These are phyloP conservation scores for Ditylenchus weischeri DNA, from an alignment of 2,888 invertebrate genomes.

Conservation along the genomic window DNA sequence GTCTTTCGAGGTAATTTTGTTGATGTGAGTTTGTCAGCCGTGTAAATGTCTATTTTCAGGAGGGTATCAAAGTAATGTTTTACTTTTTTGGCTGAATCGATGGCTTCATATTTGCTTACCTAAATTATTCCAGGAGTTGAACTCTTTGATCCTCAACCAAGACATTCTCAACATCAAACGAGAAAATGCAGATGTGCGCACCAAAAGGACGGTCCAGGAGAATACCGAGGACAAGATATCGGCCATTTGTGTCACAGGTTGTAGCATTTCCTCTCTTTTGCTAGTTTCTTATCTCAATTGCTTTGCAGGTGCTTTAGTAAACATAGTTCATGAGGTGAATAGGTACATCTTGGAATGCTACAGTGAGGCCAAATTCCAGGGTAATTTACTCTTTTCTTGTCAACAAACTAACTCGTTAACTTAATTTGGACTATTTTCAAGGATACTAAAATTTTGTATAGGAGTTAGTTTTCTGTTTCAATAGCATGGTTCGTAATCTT, in stretches of 20 bases:
- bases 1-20: slow-evolving; percentile 35
- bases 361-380: neutral
- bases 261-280: neutral
- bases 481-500: too few relatives aligned
- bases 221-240: slow-evolving; percentile 38
- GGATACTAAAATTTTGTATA: too few relatives aligned
- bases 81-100: too few relatives aligned
- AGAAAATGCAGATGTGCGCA: slow-evolving; percentile 19
- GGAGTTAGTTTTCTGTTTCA: too few relatives aligned
- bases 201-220: slow-evolving; percentile 29
- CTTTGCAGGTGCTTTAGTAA: slow-evolving; percentile 28
- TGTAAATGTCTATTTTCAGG: slow-evolving; percentile 21
- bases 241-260: slow-evolving; percentile 35
- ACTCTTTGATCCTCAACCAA: slow-evolving; percentile 31
- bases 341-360: slow-evolving; percentile 23
- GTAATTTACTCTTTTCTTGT: neutral
- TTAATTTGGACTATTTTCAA: too few relatives aligned
- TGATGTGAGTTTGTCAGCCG: neutral
- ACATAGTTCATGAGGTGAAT: slow-evolving; percentile 34
- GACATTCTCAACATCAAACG: slow-evolving; percentile 30
- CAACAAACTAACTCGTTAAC: too few relatives aligned
- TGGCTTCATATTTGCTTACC: too few relatives aligned
- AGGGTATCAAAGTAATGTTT: slow-evolving; percentile 21
- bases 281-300: slow-evolving; percentile 7
- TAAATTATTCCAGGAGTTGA: slow-evolving; percentile 10